Conservation (phyloP, 2,888 invertebrate genomes). For the Xanthorhoe designata region DNA sequence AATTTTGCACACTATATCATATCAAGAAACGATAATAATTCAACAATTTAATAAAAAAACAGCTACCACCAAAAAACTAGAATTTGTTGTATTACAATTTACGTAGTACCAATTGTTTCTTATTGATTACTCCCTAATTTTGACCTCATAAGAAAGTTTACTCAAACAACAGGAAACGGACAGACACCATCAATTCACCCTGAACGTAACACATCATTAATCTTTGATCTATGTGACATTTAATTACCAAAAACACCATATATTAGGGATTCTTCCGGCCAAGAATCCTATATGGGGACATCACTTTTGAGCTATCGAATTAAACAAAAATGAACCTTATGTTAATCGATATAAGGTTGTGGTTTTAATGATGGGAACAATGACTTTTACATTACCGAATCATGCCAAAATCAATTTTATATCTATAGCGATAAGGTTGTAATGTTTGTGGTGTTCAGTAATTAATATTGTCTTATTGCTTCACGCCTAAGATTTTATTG, state of each 20-base stretch:
- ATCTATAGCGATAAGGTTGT: constrained; percentile 39
- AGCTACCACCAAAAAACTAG: not conserved
- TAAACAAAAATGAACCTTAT: constrained; percentile 15
- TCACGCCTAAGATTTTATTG: constrained; percentile 85
- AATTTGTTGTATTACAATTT: not conserved
- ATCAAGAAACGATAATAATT: no score
- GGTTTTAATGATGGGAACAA: constrained; percentile 51
- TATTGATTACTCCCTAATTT: not conserved
- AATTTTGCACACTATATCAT: no score
- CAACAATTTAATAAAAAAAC: no score
- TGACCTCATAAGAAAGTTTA: not conserved
- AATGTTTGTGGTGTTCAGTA: constrained; percentile 51
- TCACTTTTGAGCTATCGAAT: constrained; percentile 46
- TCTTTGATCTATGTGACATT: constrained; percentile 85
- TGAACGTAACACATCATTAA: constrained; percentile 84
- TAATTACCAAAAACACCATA: constrained; percentile 86
- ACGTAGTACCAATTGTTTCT: not conserved
- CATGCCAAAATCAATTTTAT: constrained; percentile 45
- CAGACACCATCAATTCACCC: constrained; percentile 55
- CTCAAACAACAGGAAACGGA: constrained; percentile 45
- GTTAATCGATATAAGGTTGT: constrained; percentile 9
- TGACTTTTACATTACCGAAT: constrained; percentile 45
- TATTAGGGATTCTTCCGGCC: constrained; percentile 82
- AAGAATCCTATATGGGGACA: constrained; percentile 56
- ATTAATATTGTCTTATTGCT: constrained; percentile 84